Base-by-base conservation (phyloP, 2,113 vertebrate species). In the Murina feae region DNA sequence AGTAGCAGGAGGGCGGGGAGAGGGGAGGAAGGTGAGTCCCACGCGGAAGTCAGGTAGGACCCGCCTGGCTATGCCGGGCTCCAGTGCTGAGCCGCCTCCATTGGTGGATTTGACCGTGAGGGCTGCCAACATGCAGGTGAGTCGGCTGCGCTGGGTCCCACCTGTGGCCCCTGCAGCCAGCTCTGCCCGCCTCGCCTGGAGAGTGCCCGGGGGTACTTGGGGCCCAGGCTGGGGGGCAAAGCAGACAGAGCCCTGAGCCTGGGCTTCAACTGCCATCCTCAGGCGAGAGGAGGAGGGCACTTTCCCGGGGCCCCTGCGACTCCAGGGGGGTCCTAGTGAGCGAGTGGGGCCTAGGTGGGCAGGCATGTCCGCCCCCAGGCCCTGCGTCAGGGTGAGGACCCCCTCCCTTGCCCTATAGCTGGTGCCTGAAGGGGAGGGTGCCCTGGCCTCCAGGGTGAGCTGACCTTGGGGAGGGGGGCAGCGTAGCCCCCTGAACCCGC, bases 71-170 rank as follows among this genome's bases (percentile, higher is more conserved):
- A 23, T 69, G 10, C 44, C 68, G 3, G 0, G 3, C 68, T 32
- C 11, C 42, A 3, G 71, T n/a, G 0, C 4, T 0, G 0, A 71
- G 35, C 58, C 6, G 1, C 25, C 30, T 35, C 66, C 12, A 37
- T 13, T 44, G 0, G 0, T 2, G 11, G 8, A n/a, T 25, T 1
- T 8, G 42, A 35, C 30, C 0, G 28, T 1, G 5, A 2, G 63
- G 9, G 5, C 0, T 23, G 3, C 18, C 96, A 49, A 91, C 91
- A 98, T 98, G 98, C 96, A 95, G 98, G 98, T 98, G 98, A 97
- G 98, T 80, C 58, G 0, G 49, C 35, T n/a, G 20, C 9, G 3
- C 1, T 13, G 12, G 58, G 0, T n/a, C 32, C 71, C 11, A 6
- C 32, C 25, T 5, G 0, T 17, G 0, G 0, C 21, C 47, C 1